phyloP scores from a whole-genome alignment of 2,113 vertebrate species.

The Microcebus griseorufus region DNA sequence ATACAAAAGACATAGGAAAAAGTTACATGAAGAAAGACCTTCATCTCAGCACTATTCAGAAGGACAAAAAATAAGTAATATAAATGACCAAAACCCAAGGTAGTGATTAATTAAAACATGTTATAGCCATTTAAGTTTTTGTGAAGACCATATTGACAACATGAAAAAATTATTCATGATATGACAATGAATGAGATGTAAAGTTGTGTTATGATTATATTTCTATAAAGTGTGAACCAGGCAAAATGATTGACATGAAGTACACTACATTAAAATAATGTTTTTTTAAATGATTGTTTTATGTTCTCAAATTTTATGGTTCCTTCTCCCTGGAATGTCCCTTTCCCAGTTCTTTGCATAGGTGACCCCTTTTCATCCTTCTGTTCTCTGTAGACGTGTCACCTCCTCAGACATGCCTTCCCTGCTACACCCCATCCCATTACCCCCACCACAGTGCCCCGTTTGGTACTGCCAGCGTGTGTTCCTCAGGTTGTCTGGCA shows the following conservation, averaged over 20 bases:
- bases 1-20: neutral
- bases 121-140: neutral
- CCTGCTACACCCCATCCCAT: neutral
- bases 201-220: neutral
- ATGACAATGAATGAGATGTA: neutral
- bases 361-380: neutral
- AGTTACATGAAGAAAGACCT: neutral
- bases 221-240: neutral
- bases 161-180: neutral
- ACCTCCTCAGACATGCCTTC: neutral
- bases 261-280: neutral
- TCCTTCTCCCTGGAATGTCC: neutral
- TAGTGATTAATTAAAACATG: neutral
- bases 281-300: neutral
- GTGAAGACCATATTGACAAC: neutral
- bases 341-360: neutral
- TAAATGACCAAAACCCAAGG: neutral
- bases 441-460: accelerated
- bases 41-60: neutral
- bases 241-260: neutral
- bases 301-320: neutral
- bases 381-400: neutral
- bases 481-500: neutral
- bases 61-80: neutral
- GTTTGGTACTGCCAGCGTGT: neutral